Evolutionary conservation across 2,113 vertebrate genomes (phyloP), one percentile per base, ranked within the genome.

Genomic region (Amphiprion percula): DNA sequence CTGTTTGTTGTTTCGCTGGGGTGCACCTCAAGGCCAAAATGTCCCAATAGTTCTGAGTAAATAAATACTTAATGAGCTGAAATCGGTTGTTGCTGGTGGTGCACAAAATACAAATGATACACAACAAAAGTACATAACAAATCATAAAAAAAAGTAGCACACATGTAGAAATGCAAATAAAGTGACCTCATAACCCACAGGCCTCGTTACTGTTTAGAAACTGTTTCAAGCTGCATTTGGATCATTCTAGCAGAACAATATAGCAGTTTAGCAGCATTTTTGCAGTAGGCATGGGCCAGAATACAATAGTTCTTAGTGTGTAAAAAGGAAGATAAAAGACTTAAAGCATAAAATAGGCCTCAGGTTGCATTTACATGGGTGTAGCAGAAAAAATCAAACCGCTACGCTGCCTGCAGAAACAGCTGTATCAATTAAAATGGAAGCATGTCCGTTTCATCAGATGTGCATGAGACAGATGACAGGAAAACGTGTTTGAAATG

Each of bases 1-100:
- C 37, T 37, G 10, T 69, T 44, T 44, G 16, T 30, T 58, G 53
- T 30, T 71, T 49, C 26, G 44, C 41, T 49, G 12, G 14, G 33
- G 41, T 14, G 16, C 10, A 46, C 39, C 54, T 24, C 15, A 11
- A 46, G 46, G 54, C 12, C 12, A 23, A 70, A 59, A 30, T 5
- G 24, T 47, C 24, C 54, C 54, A 6, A 16, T 10, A 47, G 17
- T 24, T 74, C 23, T 46, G 16, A 41, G 28, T 19, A 46, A 12
- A 49, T 74, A 19, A 76, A 41, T 64, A 54, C 49, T 26, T n/a
- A 1, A 58, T 26, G 16, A 5, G 24, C 5, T 46, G 19, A 46
- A 77, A 53, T 46, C 11, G 5, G 30, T 39, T 46, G 23, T 33
- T 62, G 54, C 49, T 52, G 72, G 28, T 66, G 26, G 10, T 46